Conservation (phyloP, 2,888 invertebrate species). For the Eristalis arbustorum region DNA sequence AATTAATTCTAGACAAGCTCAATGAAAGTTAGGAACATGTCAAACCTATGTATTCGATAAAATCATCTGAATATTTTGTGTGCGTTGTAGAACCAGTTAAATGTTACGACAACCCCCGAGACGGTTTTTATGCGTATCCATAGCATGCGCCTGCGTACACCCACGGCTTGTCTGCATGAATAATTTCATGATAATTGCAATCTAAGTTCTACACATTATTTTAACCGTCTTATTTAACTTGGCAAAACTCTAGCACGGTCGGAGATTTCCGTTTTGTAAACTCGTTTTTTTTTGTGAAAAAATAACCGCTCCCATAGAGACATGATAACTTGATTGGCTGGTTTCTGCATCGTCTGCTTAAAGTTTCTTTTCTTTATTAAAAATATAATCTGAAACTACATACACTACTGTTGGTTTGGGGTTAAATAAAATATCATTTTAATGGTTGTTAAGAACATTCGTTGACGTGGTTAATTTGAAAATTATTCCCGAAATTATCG, state of each 20-base stretch:
- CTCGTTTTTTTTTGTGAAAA: background rate
- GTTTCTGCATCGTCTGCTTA: background rate
- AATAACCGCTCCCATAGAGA: too few species aligned
- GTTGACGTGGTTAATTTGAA: constrained; percentile 11
- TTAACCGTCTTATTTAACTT: background rate
- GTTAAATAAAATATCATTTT: constrained; percentile 14
- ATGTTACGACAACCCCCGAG: background rate
- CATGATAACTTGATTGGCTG: background rate
- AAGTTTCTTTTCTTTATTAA: background rate
- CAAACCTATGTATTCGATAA: background rate
- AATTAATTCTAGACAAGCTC: background rate
- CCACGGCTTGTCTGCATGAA: background rate
- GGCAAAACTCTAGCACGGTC: background rate
- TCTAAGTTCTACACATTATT: background rate
- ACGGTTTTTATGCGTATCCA: background rate
- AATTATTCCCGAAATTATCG: constrained; percentile 21
- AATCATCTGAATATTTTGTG: background rate
- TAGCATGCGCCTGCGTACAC: background rate
- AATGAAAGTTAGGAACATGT: background rate
- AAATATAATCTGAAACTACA: background rate
- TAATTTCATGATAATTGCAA: background rate
- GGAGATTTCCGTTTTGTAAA: background rate
- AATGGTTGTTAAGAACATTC: constrained; percentile 2
- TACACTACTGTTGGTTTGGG: background rate
- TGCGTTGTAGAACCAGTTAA: background rate